These are phyloP conservation scores for Barnardius zonarius DNA, from an alignment of 2,113 vertebrate genomes.

Conservation along the genomic window DNA sequence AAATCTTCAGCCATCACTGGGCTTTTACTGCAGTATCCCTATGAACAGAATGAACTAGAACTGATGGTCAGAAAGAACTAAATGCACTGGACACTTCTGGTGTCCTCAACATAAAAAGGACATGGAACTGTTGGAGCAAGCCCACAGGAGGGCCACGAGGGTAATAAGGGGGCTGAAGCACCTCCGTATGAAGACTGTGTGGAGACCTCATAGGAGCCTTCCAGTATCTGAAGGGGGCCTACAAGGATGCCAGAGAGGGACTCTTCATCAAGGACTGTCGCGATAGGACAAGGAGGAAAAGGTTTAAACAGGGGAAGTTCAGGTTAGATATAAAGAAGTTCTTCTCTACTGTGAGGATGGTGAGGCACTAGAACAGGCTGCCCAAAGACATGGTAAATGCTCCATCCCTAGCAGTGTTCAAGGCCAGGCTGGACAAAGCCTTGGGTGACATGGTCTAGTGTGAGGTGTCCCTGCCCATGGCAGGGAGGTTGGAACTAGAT, in stretches of 20 bases:
- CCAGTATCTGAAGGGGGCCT: neutral
- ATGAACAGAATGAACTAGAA: neutral
- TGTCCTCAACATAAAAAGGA: neutral
- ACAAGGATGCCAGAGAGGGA: neutral
- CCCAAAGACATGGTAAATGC: neutral
- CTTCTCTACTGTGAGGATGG: neutral
- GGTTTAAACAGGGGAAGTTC: neutral
- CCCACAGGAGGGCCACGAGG: neutral
- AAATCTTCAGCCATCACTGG: neutral
- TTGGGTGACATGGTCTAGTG: neutral
- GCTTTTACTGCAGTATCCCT: neutral
- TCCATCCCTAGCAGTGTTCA: neutral
- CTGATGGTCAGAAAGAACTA: neutral
- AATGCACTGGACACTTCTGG: neutral
- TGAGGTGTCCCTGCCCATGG: neutral
- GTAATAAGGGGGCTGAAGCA: neutral
- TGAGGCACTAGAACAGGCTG: neutral
- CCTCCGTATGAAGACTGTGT: neutral
- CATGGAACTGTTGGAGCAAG: neutral
- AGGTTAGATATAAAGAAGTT: neutral
- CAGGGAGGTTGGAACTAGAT: neutral
- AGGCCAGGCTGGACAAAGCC: neutral
- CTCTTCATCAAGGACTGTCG: neutral
- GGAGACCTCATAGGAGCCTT: neutral
- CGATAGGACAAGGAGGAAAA: neutral